Conservation (phyloP, 2,888 invertebrate genomes). For the Lasioglossum vierecki region DNA sequence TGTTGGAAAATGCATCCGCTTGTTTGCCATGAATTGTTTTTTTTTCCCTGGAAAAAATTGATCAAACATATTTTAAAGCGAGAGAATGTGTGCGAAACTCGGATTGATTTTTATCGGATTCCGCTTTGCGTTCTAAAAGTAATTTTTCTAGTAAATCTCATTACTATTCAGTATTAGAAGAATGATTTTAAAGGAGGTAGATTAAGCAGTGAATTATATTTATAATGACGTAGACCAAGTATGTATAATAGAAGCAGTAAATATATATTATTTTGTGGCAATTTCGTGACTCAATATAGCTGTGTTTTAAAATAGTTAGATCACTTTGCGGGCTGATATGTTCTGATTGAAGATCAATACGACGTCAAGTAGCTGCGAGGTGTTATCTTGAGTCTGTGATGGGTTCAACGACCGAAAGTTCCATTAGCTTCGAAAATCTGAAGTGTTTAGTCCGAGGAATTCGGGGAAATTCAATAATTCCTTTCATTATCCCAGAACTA, state of each 20-base stretch:
- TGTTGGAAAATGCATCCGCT: not conserved
- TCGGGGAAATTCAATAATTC: constrained; percentile 5
- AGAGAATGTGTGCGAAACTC: not conserved
- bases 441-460: not conserved
- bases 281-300: too few relatives aligned
- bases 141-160: not conserved
- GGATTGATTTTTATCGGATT: not conserved
- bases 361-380: not conserved
- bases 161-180: not conserved
- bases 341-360: not conserved
- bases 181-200: not conserved
- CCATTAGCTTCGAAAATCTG: not conserved
- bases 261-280: not conserved
- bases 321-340: not conserved
- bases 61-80: not conserved
- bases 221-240: not conserved
- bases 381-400: not conserved
- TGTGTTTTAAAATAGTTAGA: not conserved
- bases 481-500: not conserved
- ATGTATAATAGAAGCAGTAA: not conserved
- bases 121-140: not conserved
- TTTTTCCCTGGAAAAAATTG: not conserved
- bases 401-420: constrained; percentile 2
- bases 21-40: not conserved
- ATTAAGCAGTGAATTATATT: not conserved